Evolutionary conservation across 2,113 vertebrate genomes (phyloP).

Genomic region (Notarius lentiginosus): DNA sequence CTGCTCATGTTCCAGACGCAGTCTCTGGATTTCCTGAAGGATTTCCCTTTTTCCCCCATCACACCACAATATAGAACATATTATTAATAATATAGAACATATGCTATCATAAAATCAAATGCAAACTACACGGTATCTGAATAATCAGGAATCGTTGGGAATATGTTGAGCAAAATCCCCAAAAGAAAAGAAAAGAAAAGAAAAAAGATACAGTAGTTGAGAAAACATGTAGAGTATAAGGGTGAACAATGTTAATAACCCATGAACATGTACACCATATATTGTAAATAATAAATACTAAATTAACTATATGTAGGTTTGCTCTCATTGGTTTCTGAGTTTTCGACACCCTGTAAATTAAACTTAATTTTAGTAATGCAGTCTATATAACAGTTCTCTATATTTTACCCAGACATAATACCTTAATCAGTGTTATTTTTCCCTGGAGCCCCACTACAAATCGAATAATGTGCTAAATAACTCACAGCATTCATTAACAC

Average conservation of each 20-base stretch:
- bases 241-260: background rate
- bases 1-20: conserved; percentile 90
- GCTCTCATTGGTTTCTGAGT: background rate
- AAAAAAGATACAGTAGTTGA: background rate
- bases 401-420: background rate
- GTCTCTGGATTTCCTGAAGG: conserved; percentile 91
- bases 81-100: background rate
- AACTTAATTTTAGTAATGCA: background rate
- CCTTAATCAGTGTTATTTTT: background rate
- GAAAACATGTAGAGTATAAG: background rate
- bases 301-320: background rate
- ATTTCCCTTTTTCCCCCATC: conserved; percentile 79
- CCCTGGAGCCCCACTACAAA: background rate
- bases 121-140: background rate
- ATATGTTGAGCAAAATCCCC: background rate
- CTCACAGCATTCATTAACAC: background rate
- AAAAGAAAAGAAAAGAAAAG: too few relatives aligned
- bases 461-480: background rate
- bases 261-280: background rate
- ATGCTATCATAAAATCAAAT: background rate
- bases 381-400: background rate
- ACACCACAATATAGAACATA: background rate
- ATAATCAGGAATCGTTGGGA: background rate
- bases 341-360: background rate
- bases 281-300: background rate